phyloP scores from a whole-genome alignment of 2,113 vertebrate genomes.

The Percopsis transmontana region DNA sequence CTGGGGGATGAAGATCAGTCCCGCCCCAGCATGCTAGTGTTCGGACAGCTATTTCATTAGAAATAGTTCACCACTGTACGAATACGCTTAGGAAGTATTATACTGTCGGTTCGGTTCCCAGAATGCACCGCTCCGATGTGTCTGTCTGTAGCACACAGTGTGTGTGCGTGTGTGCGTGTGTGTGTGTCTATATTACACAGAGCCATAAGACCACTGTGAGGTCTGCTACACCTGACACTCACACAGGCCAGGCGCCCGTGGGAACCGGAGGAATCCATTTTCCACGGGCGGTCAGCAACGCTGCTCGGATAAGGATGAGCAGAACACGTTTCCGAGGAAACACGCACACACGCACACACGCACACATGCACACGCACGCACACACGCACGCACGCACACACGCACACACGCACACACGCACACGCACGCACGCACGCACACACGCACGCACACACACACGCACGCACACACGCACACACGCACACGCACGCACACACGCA shows the following conservation, averaged over 20 bases:
- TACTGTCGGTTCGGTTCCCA: too few relatives aligned
- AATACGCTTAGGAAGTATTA: too few relatives aligned
- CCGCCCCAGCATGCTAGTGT: conserved; percentile 41
- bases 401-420: too few relatives aligned
- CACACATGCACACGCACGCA: too few relatives aligned
- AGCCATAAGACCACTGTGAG: conserved; percentile 65
- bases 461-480: too few relatives aligned
- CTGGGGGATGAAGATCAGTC: conserved; percentile 24
- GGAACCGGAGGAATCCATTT: conserved; percentile 44
- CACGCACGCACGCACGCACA: too few relatives aligned
- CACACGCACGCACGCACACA: too few relatives aligned
- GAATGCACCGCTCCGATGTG: neutral
- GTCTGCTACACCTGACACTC: conserved; percentile 42
- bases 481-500: too few relatives aligned
- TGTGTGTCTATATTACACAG: conserved; percentile 53
- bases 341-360: conserved; percentile 15
- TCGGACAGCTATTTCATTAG: conserved; percentile 53
- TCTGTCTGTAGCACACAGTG: conserved; percentile 20
- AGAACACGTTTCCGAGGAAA: too few relatives aligned
- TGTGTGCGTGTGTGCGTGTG: conserved; percentile 16
- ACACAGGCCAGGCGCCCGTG: conserved; percentile 63
- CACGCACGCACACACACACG: too few relatives aligned
- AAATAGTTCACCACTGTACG: too few relatives aligned
- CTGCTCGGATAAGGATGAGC: neutral
- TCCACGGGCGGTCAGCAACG: too few relatives aligned